Evolutionary conservation across 1,140 invertebrate genomes (phyloP).

Genomic region (Drosophila lacteicornis): DNA sequence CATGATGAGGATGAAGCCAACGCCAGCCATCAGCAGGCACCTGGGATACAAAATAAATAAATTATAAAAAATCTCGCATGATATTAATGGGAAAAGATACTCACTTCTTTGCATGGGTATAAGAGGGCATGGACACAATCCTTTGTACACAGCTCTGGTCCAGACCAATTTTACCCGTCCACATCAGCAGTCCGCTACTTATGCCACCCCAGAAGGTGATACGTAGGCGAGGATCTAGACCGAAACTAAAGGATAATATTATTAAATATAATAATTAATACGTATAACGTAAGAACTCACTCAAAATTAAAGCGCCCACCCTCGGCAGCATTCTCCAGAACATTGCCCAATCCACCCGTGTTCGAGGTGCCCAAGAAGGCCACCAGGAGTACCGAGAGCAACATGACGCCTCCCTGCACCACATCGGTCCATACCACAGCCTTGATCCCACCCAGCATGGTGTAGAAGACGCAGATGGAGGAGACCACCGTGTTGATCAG

Average conservation of each 20-base stretch:
- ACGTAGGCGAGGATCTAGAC: constrained; percentile 66
- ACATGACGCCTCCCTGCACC: constrained; percentile 92
- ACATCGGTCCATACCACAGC: constrained; percentile 96
- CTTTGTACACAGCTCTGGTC: constrained; percentile 79
- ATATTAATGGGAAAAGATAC: background rate
- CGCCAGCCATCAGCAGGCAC: constrained; percentile 85
- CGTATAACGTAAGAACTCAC: constrained; percentile 80
- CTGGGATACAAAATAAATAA: constrained; percentile 48
- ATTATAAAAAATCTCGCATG: background rate
- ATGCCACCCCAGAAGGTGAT: constrained; percentile 57
- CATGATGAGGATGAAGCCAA: constrained; percentile 86
- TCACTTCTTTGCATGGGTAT: constrained; percentile 68
- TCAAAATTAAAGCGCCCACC: constrained; percentile 88
- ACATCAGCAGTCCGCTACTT: constrained; percentile 62
- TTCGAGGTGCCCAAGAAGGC: constrained; percentile 88
- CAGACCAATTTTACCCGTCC: constrained; percentile 73
- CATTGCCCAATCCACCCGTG: constrained; percentile 88
- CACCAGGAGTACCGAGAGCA: constrained; percentile 89
- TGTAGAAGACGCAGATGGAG: constrained; percentile 93
- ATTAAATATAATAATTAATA: background rate
- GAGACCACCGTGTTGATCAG: constrained; percentile 90
- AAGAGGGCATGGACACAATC: constrained; percentile 74
- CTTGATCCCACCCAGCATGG: constrained; percentile 92
- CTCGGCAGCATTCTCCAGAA: constrained; percentile 87
- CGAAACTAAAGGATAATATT: constrained; percentile 38